phyloP scores from a whole-genome alignment of 1,140 invertebrate genomes.

The Mercenaria mercenaria region DNA sequence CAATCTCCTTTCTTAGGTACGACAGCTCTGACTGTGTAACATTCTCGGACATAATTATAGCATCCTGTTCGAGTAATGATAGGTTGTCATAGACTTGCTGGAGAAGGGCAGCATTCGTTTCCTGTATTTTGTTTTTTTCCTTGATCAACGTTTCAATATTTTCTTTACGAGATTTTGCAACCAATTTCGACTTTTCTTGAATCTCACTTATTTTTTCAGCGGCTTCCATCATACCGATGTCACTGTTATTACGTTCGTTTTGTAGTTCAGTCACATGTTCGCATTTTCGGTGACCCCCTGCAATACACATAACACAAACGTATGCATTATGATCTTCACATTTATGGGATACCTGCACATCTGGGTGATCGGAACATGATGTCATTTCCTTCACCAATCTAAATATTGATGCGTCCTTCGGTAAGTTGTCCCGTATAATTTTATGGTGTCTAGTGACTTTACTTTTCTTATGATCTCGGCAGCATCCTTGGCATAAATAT shows the following conservation, averaged over 20 bases:
- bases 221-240: background rate
- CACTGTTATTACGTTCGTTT: background rate
- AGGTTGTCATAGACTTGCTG: background rate
- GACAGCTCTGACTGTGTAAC: background rate
- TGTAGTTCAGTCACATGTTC: background rate
- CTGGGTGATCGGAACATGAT: background rate
- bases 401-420: background rate
- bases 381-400: background rate
- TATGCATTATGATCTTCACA: background rate
- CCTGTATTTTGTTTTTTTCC: background rate
- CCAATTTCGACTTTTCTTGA: background rate
- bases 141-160: background rate
- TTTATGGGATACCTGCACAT: background rate
- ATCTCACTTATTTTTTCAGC: background rate
- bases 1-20: background rate
- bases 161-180: background rate
- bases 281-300: background rate
- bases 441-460: slow-evolving; percentile 20
- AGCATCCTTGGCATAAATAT: slow-evolving; percentile 12
- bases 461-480: slow-evolving; percentile 15
- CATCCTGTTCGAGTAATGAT: background rate
- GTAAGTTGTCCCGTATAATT: background rate
- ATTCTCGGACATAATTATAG: background rate
- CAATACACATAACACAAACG: background rate
- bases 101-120: background rate